A percentile compares a stretch with the other conserved stretches of the same genome.
Evolutionary conservation across 2,113 vertebrate species (phyloP).

Genomic region (Rhabdornis inornatus): DNA sequence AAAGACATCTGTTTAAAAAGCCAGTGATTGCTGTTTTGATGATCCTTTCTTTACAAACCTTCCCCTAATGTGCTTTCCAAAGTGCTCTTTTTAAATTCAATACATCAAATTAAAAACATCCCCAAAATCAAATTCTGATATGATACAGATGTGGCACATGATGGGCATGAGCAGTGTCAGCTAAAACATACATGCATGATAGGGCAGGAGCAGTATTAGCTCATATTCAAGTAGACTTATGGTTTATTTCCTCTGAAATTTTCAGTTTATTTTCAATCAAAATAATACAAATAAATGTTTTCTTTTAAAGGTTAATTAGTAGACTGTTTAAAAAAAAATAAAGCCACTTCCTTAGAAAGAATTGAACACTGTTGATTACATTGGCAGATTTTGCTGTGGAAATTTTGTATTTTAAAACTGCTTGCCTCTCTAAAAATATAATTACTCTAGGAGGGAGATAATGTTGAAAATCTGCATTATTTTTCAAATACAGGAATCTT

Average conservation of each 20-base stretch:
- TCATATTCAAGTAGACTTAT: neutral
- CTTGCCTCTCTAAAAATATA: conserved; percentile 30
- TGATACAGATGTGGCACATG: neutral
- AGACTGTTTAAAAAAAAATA: neutral
- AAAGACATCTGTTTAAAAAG: neutral
- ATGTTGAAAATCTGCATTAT: conserved; percentile 28
- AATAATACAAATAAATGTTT: neutral
- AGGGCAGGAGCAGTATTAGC: neutral
- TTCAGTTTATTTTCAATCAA: neutral
- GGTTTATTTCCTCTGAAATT: neutral
- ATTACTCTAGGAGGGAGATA: neutral
- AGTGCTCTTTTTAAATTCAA: neutral
- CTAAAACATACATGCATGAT: neutral
- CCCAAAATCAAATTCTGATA: neutral
- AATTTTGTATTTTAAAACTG: neutral
- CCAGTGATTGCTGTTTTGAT: neutral
- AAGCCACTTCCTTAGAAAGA: neutral
- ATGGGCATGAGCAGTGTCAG: neutral
- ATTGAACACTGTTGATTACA: neutral
- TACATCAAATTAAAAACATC: neutral
- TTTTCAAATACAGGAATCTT: neutral
- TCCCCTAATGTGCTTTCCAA: too few species aligned
- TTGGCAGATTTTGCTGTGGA: neutral
- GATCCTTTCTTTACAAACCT: neutral
- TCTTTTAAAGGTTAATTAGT: neutral